Base-by-base conservation (phyloP, 1,140 invertebrate genomes). In the Drosophila simulans region DNA sequence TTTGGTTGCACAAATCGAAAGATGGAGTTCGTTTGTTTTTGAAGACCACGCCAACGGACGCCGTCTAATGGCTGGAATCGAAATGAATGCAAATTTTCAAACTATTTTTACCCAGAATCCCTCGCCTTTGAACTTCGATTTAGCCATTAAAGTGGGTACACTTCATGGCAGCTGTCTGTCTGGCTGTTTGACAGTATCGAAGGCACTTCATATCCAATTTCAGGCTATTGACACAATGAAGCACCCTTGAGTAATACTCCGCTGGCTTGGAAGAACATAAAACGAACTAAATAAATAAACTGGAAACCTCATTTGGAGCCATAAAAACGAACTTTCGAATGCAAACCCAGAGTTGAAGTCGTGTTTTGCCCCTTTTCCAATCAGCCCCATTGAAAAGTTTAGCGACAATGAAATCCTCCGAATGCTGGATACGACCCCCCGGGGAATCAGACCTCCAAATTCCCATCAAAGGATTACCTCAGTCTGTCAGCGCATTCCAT, bases 161-260 rank as follows among this genome's bases (percentile, higher is more conserved):
- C 15, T 35, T 8, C 22, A 5, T 13, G 17, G 20, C 35, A 27
- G 10, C 3, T 15, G 51, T 15, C 42, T 43, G 43, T 20, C 56
- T 31, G 7, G 2, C 31, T 8, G 31, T 31, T 31, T 31, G 31
- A 31, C 31, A 31, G 31, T 31, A 31, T 31, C 31, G 31, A 8
- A 31, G 31, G 31, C 31, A 31, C 31, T 31, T 72, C 48, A 66
- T 77, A 82, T 73, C 79, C 66, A 63, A 82, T 81, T 77, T 77
- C 43, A 45, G 53, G 68, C 69, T 81, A 77, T 81, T 81, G 79
- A 81, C 60, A 77, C 72, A 72, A 58, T 77, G 59, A 66, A 81
- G 66, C 46, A 59, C 72, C 68, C 60, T 81, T 37, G 39, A 66
- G 56, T 17, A 57, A 15, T 34, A 58, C 48, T 25, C 4, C 42